Evolutionary conservation across 2,888 invertebrate species (phyloP), one percentile per base, ranked within the genome.

Genomic region (Baccha elongata): DNA sequence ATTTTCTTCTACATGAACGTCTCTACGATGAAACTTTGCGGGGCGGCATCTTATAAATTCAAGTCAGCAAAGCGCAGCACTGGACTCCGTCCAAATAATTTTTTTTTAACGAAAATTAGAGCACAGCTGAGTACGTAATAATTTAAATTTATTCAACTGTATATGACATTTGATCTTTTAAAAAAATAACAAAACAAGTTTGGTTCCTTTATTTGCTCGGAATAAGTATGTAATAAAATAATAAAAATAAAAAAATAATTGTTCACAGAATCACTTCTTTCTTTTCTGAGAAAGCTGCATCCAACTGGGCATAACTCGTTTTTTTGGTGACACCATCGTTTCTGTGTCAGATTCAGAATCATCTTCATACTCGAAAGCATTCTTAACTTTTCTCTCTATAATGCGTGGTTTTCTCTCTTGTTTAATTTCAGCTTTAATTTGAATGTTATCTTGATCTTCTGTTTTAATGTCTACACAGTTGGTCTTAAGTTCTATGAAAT

Each of bases 271-370:
- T 75, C 65, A 81, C 5, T 60, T 65, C 26, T 21, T 62, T 5
- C 19, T 37, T 23, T 72, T 76, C 3, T 21, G 35, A 2, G 72
- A 15, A 7, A 37, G 2, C 10, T 65, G 53, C 72, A 83, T 83
- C 83, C 83, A 83, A 64, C 53, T 83, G 35, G 83, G 83, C 2
- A 83, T 21, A 13, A 7, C 13, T 8, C 83, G 60, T 42, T 83
- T 83, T 10, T 44, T 72, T 1, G 76, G 76, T 1, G 53, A 52
- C 1, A 19, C 35, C 7, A 26, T 15, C 2, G 29, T 8, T 42
- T 53, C 35, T 2, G 5, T 13, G 0, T 40, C 65, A 1, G 6
- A n/a, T 10, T 76, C 83, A 2, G 76, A 67, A 7, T 67, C 83
- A 8, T 76, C 68, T 11, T 78, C 76, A 26, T 73, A 83, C 8